These are phyloP conservation scores for Mus minutoides DNA, from an alignment of 2,797 vertebrate genomes.

Conservation along the genomic window DNA sequence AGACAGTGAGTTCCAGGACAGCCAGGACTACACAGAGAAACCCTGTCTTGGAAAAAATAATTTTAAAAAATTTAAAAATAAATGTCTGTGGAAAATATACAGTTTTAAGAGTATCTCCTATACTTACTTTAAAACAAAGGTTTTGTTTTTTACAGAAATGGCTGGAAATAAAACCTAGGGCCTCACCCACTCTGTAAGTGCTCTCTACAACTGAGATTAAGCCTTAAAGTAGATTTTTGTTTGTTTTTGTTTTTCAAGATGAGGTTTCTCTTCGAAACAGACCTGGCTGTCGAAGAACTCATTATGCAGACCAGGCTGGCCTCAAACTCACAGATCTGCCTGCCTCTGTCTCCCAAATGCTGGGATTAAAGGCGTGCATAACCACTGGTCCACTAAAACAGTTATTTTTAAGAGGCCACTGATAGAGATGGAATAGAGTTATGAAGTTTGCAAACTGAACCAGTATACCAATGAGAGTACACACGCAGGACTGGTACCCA, in stretches of 20 bases:
- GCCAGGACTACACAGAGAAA: background rate
- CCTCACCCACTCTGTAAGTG: background rate
- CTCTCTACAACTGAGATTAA: background rate
- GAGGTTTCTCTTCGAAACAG: background rate
- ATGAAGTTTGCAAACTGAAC: constrained; percentile 28
- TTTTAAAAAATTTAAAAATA: background rate
- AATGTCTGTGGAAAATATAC: constrained; percentile 18
- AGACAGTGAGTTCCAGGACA: background rate
- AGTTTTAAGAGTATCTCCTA: constrained; percentile 41
- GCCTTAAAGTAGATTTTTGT: background rate
- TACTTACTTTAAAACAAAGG: constrained; percentile 2
- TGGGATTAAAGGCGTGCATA: background rate
- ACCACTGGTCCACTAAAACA: background rate
- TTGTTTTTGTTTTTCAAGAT: background rate
- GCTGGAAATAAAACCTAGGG: background rate
- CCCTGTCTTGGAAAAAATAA: background rate
- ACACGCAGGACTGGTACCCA: background rate
- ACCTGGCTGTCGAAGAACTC: background rate
- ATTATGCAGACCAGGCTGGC: background rate
- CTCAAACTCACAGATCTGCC: background rate
- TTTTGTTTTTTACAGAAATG: background rate
- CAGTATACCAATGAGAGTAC: background rate
- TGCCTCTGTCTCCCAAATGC: background rate
- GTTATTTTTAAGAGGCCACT: constrained; percentile 16
- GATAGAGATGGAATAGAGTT: constrained; percentile 13